Conservation (phyloP, 53 echinoderm and acorn worm genomes). For the Zoroaster sp. region DNA sequence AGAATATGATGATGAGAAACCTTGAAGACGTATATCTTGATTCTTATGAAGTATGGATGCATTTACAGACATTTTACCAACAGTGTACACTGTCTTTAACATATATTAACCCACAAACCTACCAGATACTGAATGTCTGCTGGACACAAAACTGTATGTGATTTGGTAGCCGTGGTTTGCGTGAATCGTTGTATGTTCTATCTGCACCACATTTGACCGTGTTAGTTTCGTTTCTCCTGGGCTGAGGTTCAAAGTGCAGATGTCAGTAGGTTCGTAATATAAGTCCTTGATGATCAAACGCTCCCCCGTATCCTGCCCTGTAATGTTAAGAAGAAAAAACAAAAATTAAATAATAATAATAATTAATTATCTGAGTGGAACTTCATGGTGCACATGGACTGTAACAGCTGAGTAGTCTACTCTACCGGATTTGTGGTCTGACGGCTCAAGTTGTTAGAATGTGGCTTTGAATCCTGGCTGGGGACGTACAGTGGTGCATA, state of each 20-base stretch:
- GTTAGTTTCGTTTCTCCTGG: not conserved
- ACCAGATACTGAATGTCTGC: not conserved
- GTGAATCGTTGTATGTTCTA: constrained; percentile 10
- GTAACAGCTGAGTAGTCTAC: too few relatives aligned
- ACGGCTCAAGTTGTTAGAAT: too few relatives aligned
- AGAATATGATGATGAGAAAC: not conserved
- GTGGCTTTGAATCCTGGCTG: too few relatives aligned
- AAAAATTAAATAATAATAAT: not conserved
- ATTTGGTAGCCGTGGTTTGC: constrained; percentile 36
- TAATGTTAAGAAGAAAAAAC: not conserved
- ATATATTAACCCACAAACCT: not conserved
- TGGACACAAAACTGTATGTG: not conserved
- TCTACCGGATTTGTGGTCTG: too few relatives aligned
- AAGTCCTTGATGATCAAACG: not conserved
- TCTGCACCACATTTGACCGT: constrained; percentile 14
- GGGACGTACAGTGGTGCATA: too few relatives aligned
- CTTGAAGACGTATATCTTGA: too few relatives aligned
- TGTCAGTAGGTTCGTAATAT: not conserved
- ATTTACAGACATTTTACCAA: too few relatives aligned
- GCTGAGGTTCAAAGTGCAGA: not conserved
- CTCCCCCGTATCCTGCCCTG: not conserved
- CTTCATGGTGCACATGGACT: too few relatives aligned
- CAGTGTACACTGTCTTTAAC: too few relatives aligned
- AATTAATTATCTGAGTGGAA: too few relatives aligned
- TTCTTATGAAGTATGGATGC: too few relatives aligned